Conservation (phyloP, 2,113 vertebrate genomes). For the Phalacrocorax pelagicus region DNA sequence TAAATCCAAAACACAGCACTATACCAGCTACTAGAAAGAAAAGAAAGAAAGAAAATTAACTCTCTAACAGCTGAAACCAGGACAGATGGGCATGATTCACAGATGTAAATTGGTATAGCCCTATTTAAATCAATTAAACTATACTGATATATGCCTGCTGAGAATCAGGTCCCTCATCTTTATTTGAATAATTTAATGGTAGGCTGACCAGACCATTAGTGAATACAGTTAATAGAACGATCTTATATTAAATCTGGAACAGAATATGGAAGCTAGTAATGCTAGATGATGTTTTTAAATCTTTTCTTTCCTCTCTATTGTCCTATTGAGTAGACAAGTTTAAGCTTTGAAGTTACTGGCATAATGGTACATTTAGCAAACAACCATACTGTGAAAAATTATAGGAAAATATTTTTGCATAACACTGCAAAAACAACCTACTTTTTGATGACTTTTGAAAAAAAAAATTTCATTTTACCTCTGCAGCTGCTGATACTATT, state of each 20-base stretch:
- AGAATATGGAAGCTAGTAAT: not conserved
- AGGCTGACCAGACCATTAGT: slow-evolving; percentile 7
- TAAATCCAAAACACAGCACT: no score
- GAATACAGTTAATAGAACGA: not conserved
- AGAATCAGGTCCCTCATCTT: slow-evolving; percentile 26
- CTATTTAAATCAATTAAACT: slow-evolving; percentile 41
- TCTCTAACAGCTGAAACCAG: no score
- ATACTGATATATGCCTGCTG: not conserved
- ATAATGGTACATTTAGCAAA: not conserved
- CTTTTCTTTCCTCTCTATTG: not conserved
- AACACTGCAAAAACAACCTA: not conserved
- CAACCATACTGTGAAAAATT: not conserved
- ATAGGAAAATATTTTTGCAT: not conserved
- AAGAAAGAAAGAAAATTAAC: no score
- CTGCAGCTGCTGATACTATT: not conserved
- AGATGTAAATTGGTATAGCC: not conserved
- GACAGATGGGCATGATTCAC: not conserved
- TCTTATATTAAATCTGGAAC: not conserved
- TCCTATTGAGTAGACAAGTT: not conserved
- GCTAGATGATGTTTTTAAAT: not conserved
- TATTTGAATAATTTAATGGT: slow-evolving; percentile 43
- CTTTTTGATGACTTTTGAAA: not conserved
- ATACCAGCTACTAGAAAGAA: no score
- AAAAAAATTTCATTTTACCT: not conserved
- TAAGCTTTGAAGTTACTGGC: not conserved